A percentile compares a stretch with the other conserved stretches of the same genome.
phyloP scores from a whole-genome alignment of 1,140 invertebrate genomes.

The Brachionus calyciflorus region DNA sequence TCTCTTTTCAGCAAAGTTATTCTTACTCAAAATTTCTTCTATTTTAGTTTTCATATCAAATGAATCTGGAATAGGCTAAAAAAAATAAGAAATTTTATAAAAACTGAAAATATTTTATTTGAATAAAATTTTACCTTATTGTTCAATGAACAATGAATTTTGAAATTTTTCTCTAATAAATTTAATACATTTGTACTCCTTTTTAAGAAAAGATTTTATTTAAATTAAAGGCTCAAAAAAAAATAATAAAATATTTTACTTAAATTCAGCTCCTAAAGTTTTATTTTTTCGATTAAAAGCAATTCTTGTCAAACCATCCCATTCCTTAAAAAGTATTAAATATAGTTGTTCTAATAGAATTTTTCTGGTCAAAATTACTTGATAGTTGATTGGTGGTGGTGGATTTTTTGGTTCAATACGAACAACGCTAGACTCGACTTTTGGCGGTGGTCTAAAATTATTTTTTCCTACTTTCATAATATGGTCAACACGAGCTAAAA shows the following conservation, averaged over 20 bases:
- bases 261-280: conserved; percentile 66
- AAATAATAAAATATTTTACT: neutral
- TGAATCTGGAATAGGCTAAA: conserved; percentile 71
- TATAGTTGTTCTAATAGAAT: neutral
- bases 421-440: conserved; percentile 96
- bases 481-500: conserved; percentile 88
- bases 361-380: conserved; percentile 55
- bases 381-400: conserved; percentile 89
- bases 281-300: conserved; percentile 94
- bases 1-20: conserved; percentile 71
- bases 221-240: neutral
- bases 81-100: conserved; percentile 53
- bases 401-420: conserved; percentile 93
- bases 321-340: conserved; percentile 69
- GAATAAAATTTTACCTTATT: conserved; percentile 70
- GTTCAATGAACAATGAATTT: conserved; percentile 76
- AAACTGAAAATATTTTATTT: conserved; percentile 41
- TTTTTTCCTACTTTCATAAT: conserved; percentile 98
- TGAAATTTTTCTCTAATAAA: conserved; percentile 87
- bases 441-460: conserved; percentile 95
- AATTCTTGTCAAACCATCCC: conserved; percentile 92
- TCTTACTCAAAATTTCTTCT: conserved; percentile 70
- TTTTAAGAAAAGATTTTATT: neutral
- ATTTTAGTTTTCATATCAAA: conserved; percentile 84
- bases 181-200: conserved; percentile 56